A percentile compares a stretch with the other conserved stretches of the same genome.
Conservation (phyloP, 2,888 invertebrate species). For the Hylaea fasciaria region DNA sequence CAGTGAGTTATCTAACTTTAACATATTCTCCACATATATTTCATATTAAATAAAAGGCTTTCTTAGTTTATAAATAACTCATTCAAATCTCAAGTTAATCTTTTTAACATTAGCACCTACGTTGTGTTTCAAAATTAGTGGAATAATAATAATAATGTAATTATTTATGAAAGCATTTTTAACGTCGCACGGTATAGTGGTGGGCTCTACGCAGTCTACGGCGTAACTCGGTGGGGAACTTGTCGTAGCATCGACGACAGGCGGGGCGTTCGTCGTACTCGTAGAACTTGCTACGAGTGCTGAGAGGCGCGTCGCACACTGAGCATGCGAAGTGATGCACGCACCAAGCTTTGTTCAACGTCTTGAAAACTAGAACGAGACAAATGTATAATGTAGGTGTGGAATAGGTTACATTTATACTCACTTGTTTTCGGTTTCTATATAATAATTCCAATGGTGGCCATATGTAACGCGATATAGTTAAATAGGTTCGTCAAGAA, state of each 20-base stretch:
- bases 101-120: neutral
- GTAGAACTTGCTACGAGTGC: conserved; percentile 99
- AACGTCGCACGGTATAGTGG: conserved; percentile 88
- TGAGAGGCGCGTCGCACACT: conserved; percentile 97
- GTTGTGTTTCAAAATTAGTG: neutral
- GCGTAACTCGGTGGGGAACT: conserved; percentile 96
- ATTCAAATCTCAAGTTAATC: neutral
- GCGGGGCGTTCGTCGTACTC: conserved; percentile 99
- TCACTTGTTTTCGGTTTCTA: too few species aligned
- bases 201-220: conserved; percentile 96
- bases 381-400: neutral
- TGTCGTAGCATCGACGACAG: conserved; percentile 99
- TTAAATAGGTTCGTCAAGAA: too few species aligned
- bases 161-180: conserved; percentile 22
- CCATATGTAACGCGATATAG: too few species aligned
- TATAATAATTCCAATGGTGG: too few species aligned
- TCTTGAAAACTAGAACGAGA: conserved; percentile 92
- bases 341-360: conserved; percentile 99
- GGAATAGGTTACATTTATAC: too few species aligned
- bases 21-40: too few species aligned
- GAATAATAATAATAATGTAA: too few species aligned
- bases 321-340: conserved; percentile 99
- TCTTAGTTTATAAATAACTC: neutral
- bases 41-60: too few species aligned
- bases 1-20: too few species aligned